These are phyloP conservation scores for Heliconius cydno DNA, from an alignment of 2,888 invertebrate genomes.

Conservation along the genomic window DNA sequence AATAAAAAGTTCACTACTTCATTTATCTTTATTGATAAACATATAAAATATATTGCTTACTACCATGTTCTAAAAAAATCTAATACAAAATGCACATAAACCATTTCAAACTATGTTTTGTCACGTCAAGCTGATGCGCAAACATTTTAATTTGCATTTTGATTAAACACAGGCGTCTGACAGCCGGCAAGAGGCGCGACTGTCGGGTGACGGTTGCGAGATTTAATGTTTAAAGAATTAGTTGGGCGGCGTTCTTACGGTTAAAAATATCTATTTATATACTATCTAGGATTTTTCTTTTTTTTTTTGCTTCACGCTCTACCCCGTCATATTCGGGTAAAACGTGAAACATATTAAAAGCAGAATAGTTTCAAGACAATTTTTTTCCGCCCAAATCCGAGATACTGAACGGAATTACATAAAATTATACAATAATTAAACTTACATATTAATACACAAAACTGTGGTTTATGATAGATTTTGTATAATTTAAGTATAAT, in stretches of 20 bases:
- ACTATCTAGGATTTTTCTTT: background rate
- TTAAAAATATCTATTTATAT: background rate
- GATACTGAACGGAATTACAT: too few relatives aligned
- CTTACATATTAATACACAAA: too few relatives aligned
- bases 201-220: conserved; percentile 38
- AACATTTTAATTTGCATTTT: conserved; percentile 70
- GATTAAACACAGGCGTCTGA: conserved; percentile 63
- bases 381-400: too few relatives aligned
- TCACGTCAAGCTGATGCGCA: conserved; percentile 59
- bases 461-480: too few relatives aligned
- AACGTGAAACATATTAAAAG: too few relatives aligned
- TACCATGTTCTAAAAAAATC: conserved; percentile 32
- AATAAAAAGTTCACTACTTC: too few relatives aligned
- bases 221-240: conserved; percentile 25
- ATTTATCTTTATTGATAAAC: too few relatives aligned
- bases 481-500: too few relatives aligned
- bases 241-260: background rate
- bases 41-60: background rate
- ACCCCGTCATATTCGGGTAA: background rate
- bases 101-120: conserved; percentile 55
- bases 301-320: background rate
- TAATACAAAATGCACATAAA: conserved; percentile 56
- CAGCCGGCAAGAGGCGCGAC: conserved; percentile 50
- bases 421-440: too few relatives aligned
- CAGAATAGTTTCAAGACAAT: too few relatives aligned